These are phyloP conservation scores for Sarcoramphus papa DNA, from an alignment of 2,797 vertebrate species.

Conservation along the genomic window DNA sequence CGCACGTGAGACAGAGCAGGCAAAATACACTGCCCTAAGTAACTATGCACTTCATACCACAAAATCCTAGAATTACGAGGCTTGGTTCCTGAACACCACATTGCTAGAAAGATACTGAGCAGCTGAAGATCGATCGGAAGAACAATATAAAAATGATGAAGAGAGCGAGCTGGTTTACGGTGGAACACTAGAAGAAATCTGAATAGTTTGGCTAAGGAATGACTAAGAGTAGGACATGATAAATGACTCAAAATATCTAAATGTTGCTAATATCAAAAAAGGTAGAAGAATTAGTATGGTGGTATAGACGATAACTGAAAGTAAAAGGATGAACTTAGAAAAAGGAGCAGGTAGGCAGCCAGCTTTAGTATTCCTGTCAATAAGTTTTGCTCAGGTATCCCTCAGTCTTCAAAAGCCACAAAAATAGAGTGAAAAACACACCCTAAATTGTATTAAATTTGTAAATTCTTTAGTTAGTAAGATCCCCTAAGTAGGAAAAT, in stretches of 20 bases:
- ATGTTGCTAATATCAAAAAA: neutral
- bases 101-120: neutral
- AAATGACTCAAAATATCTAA: neutral
- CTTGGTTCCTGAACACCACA: neutral
- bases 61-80: neutral
- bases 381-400: neutral
- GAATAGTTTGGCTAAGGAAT: neutral
- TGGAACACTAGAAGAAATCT: neutral
- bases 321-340: neutral
- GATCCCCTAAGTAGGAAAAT: neutral
- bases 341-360: neutral
- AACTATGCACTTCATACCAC: neutral
- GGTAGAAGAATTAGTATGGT: neutral
- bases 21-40: neutral
- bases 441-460: neutral
- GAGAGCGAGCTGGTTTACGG: neutral
- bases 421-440: neutral
- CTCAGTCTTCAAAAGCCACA: neutral
- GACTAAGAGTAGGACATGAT: neutral
- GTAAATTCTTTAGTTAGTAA: neutral
- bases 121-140: neutral
- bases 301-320: neutral
- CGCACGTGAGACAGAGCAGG: neutral
- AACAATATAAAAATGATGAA: neutral
- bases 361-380: neutral